Evolutionary conservation across 2,113 vertebrate species (phyloP), one percentile per base, ranked within the genome.

Genomic region (Paracanthobrama guichenoti): DNA sequence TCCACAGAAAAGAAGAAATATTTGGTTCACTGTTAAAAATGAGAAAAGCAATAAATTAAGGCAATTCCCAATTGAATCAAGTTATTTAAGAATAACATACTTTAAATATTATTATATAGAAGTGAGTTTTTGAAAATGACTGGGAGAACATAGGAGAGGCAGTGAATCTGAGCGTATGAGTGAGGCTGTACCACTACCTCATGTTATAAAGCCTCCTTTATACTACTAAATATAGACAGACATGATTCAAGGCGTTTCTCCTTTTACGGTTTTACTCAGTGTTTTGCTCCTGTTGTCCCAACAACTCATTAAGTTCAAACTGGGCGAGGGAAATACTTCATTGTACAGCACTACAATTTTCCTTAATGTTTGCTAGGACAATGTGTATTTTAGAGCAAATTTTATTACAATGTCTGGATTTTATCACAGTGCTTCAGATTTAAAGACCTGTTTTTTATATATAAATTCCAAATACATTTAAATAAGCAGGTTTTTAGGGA

Each of bases 141-240:
- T 28, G 9, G 9, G 26, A n/a, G 60, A 80, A 35, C 59, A 64
- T 31, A 1, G 2, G 14, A 26, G 74, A 12, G 6, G 26, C 35
- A 10, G 16, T 78, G 48, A 64, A 11, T 35, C 50, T 0, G 44
- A 50, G 53, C 14, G 31, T 44, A 11, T 44, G 57, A 69, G 44
- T 46, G 44, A 35, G 26, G 12, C 31, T 59, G 20, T 35, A 42
- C 26, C 28, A 66, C 50, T 87, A 53, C 46, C 16, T 35, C 35
- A 12, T 31, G 26, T 93, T 94, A 93, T 93, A 94, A 92, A 93
- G 89, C 86, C 46, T 67, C 59, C 1, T 73, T 80, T 42, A 44
- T 83, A 46, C 10, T 80, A 86, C 91, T 93, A 94, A 94, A 92
- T 89, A 90, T 93, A 93, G 86, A 84, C 90, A 93, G 91, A 92